A percentile compares a stretch with the other conserved stretches of the same genome.
These are phyloP conservation scores for Threskiornis aethiopicus DNA, from an alignment of 2,797 vertebrate genomes.

Conservation along the genomic window DNA sequence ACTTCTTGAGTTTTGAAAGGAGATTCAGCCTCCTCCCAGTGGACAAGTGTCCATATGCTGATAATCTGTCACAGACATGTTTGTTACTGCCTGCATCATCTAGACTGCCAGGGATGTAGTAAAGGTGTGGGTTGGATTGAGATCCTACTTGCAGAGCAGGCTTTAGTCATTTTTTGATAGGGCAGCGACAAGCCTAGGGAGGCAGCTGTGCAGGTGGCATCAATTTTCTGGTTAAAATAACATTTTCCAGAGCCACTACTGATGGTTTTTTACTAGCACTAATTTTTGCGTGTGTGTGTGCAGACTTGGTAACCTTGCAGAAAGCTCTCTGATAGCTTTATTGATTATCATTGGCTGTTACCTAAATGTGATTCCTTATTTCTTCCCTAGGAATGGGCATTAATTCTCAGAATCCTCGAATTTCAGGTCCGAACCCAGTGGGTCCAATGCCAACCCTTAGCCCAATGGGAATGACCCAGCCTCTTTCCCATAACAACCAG, in stretches of 20 bases:
- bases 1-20: neutral
- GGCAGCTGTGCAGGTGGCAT: neutral
- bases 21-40: neutral
- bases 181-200: neutral
- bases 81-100: neutral
- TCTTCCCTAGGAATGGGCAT: constrained; percentile 90
- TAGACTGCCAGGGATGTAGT: neutral
- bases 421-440: constrained; percentile 92
- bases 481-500: constrained; percentile 95
- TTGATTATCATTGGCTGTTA: neutral
- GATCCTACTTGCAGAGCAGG: neutral
- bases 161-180: neutral
- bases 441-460: constrained; percentile 97
- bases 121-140: neutral
- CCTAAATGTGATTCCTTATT: constrained; percentile 54
- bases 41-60: neutral
- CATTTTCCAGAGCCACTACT: neutral
- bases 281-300: neutral
- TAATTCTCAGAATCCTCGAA: constrained; percentile 94
- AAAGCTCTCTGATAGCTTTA: neutral
- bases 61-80: neutral
- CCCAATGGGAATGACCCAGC: constrained; percentile 98
- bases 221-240: neutral
- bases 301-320: neutral
- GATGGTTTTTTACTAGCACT: neutral